Evolutionary conservation across 2,113 vertebrate species (phyloP), one percentile per base, ranked within the genome.

Genomic region (Xyrauchen texanus): DNA sequence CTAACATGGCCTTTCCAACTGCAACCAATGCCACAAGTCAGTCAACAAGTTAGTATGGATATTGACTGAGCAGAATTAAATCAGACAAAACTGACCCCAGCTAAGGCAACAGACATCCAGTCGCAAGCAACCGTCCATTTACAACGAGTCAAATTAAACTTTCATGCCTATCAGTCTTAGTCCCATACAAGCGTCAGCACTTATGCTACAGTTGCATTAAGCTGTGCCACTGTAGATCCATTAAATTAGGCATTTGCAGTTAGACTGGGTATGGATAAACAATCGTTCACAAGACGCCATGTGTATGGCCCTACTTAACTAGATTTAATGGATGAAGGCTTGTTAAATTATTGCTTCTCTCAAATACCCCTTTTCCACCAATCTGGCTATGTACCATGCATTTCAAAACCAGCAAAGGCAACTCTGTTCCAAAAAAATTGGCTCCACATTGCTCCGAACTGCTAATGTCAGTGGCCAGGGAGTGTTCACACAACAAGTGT

Each of bases 121-220:
- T 49, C 53, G 8, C 42, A 64, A 72, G 69, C 51, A 42, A 58
- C 62, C 16, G 58, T 53, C 55, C 45, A 67, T 49, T 57, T 8
- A 15, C 49, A 65, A 45, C 21, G 70, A 67, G 70, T 81, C 71
- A 49, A 49, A 76, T 52, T 62, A 8, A 49, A 68, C 75, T 74
- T 62, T 81, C 71, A 81, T 64, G 55, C 79, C 10, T 61, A 68
- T 81, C 71, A 73, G 55, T 81, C 72, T 62, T 57, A 13, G 66
- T 60, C 72, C 21, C 11, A 74, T 45, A 51, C 61, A 7, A 47
- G 13, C 58, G 34, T 34, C 44, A 10, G 47, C 64, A 16, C 52
- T 44, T 67, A 61, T 80, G 62, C 16, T 60, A 8, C 55, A 75
- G 49, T 11, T 45, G 52, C 53, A 13, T 21, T 15, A 68, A 21